A percentile compares a stretch with the other conserved stretches of the same genome.
Conservation (phyloP, 2,888 invertebrate species). For the Tiliacea aurago region DNA sequence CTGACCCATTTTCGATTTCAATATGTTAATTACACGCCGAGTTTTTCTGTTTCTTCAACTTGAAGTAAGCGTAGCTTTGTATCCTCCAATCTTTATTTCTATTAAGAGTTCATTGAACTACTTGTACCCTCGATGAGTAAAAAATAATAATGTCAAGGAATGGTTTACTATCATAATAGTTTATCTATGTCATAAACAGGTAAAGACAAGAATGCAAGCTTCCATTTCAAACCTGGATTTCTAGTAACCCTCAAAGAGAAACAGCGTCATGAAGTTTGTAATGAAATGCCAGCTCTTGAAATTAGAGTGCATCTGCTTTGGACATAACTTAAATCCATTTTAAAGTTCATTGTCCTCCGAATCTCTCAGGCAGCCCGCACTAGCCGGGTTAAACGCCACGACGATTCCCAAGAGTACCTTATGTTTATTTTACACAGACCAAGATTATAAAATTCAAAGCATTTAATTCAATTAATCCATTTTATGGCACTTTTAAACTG, state of each 20-base stretch:
- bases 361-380: slow-evolving; percentile 7
- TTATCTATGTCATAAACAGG: neutral
- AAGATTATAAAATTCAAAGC: neutral
- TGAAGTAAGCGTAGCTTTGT: too few relatives aligned
- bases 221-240: neutral
- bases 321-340: slow-evolving; percentile 44
- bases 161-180: neutral
- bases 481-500: neutral
- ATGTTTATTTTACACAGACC: neutral
- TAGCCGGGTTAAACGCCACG: neutral
- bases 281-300: slow-evolving; percentile 36
- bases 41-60: too few relatives aligned
- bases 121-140: too few relatives aligned
- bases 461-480: neutral
- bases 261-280: slow-evolving; percentile 16
- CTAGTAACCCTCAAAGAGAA: slow-evolving; percentile 19
- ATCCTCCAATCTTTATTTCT: neutral
- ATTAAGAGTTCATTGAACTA: too few relatives aligned
- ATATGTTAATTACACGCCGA: too few relatives aligned
- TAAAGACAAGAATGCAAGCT: neutral
- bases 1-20: too few relatives aligned
- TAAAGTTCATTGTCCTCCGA: slow-evolving; percentile 38
- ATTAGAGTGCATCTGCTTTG: slow-evolving; percentile 54
- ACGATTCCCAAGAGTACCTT: neutral
- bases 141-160: neutral